Base-by-base conservation (phyloP, 2,113 vertebrate genomes). In the Tauraco erythrolophus region DNA sequence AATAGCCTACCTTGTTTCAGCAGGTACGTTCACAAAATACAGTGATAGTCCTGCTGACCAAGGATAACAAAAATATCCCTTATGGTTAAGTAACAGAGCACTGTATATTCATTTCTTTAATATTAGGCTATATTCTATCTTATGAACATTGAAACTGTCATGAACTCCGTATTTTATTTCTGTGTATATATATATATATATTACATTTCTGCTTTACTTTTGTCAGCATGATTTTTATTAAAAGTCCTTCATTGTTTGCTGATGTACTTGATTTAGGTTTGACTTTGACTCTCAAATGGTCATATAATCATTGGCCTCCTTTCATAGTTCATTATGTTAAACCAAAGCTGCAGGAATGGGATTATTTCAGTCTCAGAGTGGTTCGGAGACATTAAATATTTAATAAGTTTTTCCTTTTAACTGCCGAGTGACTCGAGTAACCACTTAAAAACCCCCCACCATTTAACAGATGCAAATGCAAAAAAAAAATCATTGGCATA, bases 341-440 rank as follows among this genome's bases (percentile, higher is more conserved):
- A 43, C 43, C 75, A 88, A 91, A 85, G 48, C 70, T 94, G 53
- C 70, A 84, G 80, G 83, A 88, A 81, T 53, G 89, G 8, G 16
- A 80, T 84, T 92, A 89, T 91, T 95, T 84, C 86, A 78, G 86
- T 68, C 80, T 84, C 64, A 69, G 30, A 75, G 85, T 56, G 18
- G 14, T 89, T 94, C 65, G 70, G 50, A 94, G 69, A 64, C 53
- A 87, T 84, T 85, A 93, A 96, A 96, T 94, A 93, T 92, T 92
- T 86, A 84, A 22, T 53, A 87, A 51, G 30, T 33, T 95, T 95
- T 88, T 74, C 78, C 76, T 82, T 91, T 85, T 66, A 89, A 48
- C 46, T 72, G 74, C 45, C 64, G 74, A 92, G 33, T 79, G 60
- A 41, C 12, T 41, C 78, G 82, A 84, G 78, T 33, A 92, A 81